Evolutionary conservation across 2,888 invertebrate species (phyloP).

Genomic region (Sinohyriopsis cumingii): DNA sequence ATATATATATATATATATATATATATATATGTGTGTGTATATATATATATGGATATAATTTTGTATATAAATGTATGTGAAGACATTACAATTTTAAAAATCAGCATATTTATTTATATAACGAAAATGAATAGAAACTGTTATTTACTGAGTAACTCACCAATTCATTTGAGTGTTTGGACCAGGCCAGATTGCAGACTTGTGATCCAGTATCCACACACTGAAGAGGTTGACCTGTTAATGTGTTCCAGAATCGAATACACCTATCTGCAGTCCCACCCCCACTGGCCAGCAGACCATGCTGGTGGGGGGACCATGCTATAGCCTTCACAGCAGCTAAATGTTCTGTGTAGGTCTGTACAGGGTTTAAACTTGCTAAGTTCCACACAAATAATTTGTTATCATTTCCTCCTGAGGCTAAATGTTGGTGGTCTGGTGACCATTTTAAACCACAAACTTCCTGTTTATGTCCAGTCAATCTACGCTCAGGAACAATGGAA

Average conservation of each 20-base stretch:
- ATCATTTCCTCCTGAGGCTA: slow-evolving; percentile 99
- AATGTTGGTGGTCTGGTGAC: slow-evolving; percentile 97
- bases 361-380: slow-evolving; percentile 78
- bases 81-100: too few relatives aligned
- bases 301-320: slow-evolving; percentile 99
- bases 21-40: too few relatives aligned
- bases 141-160: slow-evolving; percentile 74
- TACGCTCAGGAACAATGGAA: slow-evolving; percentile 55
- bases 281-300: slow-evolving; percentile 94
- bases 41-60: too few relatives aligned
- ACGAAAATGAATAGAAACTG: background rate
- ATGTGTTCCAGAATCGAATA: slow-evolving; percentile 98
- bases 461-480: slow-evolving; percentile 92
- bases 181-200: slow-evolving; percentile 99
- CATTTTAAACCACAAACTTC: slow-evolving; percentile 97
- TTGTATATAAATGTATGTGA: too few relatives aligned
- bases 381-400: slow-evolving; percentile 95
- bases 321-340: slow-evolving; percentile 95
- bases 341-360: slow-evolving; percentile 97
- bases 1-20: too few relatives aligned
- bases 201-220: slow-evolving; percentile 98
- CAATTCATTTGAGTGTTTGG: slow-evolving; percentile 96
- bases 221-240: slow-evolving; percentile 98
- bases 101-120: too few relatives aligned
- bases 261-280: slow-evolving; percentile 99